Base-by-base conservation (phyloP, 2,888 invertebrate species). In the Corythucha ciliata region DNA sequence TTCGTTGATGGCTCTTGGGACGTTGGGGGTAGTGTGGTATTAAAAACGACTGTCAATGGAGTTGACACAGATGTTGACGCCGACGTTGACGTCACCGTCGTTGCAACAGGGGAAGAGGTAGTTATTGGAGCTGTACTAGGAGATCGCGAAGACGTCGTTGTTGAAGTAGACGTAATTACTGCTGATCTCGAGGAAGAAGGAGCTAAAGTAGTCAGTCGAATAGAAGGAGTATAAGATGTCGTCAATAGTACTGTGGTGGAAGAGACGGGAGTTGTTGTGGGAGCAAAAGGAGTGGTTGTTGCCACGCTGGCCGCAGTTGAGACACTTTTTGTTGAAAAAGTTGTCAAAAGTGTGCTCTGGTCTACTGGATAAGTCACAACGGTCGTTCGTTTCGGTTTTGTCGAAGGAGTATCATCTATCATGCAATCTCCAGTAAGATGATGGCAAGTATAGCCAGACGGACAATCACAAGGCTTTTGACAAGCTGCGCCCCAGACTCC, bases 401-500 rank as follows among this genome's bases (percentile, higher is more conserved):
- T n/a, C 3, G 54, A 40, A 2, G 52, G 52, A n/a, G 39, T 55
- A 18, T 57, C 57, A 40, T 55, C 57, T 3, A 55, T 33, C 46
- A 58, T 55, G 51, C 60, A 61, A 27, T 54, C 55, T 25, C 60
- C 60, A 7, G 59, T 61, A 18, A 58, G 45, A 48, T 56, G 58
- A 36, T 60, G 58, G 34, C 60, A 61, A 5, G 53, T 57, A 14
- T 57, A 58, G 12, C 42, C 58, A n/a, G 59, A 41, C 16, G 56
- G 55, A 47, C 60, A 59, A 18, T 53, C 54, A 42, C 60, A 61
- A 2, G 34, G 48, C 25, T 53, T 51, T 10, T 42, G 44, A 37
- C 60, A 61, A 20, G 55, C 56, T 7, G 51, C 27, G 14, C 60
- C 60, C 59, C 58, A 61, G 7, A 48, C 34, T 3, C 59, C 59